Evolutionary conservation across 2,888 invertebrate species (phyloP).

Genomic region (Latrodectus hesperus): DNA sequence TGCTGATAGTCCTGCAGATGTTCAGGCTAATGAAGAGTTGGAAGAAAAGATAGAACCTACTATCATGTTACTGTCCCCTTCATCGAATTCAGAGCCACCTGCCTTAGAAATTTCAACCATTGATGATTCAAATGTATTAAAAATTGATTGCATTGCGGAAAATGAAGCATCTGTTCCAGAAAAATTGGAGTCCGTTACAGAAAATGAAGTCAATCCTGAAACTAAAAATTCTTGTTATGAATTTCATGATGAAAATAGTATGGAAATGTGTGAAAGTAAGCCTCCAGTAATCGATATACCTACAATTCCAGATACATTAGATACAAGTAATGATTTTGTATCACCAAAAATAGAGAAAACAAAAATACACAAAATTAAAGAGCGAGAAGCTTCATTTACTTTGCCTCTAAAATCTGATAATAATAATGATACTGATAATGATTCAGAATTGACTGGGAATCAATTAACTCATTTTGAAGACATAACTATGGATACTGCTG

Average conservation of each 20-base stretch:
- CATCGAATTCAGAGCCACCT: constrained; percentile 65
- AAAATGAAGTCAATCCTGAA: constrained; percentile 3
- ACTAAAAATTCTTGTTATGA: constrained; percentile 28
- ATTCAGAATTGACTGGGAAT: constrained; percentile 50
- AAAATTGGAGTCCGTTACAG: constrained; percentile 6
- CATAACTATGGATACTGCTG: constrained; percentile 64
- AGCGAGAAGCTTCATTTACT: constrained; percentile 16
- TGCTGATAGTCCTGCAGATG: constrained; percentile 52
- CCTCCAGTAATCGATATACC: constrained; percentile 66
- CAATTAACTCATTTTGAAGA: constrained; percentile 65
- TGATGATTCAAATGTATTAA: constrained; percentile 43
- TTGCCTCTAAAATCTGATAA: constrained; percentile 29
- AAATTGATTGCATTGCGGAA: constrained; percentile 24
- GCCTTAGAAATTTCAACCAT: constrained; percentile 62
- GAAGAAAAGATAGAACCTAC: constrained; percentile 53
- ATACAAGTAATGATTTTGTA: background rate
- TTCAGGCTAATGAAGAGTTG: constrained; percentile 40
- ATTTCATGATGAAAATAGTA: constrained; percentile 16
- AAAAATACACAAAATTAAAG: constrained; percentile 13
- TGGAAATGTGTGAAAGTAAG: constrained; percentile 49
- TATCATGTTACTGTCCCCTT: constrained; percentile 44
- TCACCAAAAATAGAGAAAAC: constrained; percentile 43
- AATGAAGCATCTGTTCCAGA: constrained; percentile 2
- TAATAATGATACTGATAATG: constrained; percentile 58
- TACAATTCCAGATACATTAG: constrained; percentile 9